Evolutionary conservation across 2,113 vertebrate species (phyloP), one percentile per base, ranked within the genome.

Genomic region (Silurus meridionalis): DNA sequence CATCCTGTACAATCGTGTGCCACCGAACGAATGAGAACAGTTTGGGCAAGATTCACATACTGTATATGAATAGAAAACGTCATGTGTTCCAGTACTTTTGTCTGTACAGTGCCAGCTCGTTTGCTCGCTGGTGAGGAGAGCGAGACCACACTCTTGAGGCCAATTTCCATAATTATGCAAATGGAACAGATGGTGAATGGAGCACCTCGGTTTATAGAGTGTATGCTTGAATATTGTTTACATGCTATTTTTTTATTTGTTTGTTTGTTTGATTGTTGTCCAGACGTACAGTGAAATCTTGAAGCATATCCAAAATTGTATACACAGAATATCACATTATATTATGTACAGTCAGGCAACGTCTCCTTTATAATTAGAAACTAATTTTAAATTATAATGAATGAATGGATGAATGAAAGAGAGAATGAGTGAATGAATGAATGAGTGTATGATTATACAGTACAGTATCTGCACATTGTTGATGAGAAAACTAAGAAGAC

Each of bases 151-250:
- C 46, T 72, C 69, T 50, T 50, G 71, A 52, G 17, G 13, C 46
- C 71, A 23, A 52, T 52, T 23, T 74, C 71, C 71, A 74, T 74
- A 74, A 74, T 50, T 74, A 74, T 74, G 69, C 21, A 72, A 74
- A 74, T 74, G 46, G 19, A 1, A 74, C 71, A 50, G 71, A 52
- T 74, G 46, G 48, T 52, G 48, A 74, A 74, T 23, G 21, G 1
- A 74, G 71, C 46, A 21, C 46, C 48, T 74, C 46, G 10, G 48
- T 23, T 74, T 50, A 28, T 71, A 71, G 67, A 8, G 66, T 69
- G 28, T 71, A 71, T 71, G 67, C 46, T 28, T 17, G 67, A 71
- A 71, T 71, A 71, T 71, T 46, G 67, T 71, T 37, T 71, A 71
- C 67, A 71, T 46, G 37, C 2, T 37, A 37, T 37, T 37, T 37